Base-by-base conservation (phyloP, 2,888 invertebrate species). In the Mesorhabditis sp. region DNA sequence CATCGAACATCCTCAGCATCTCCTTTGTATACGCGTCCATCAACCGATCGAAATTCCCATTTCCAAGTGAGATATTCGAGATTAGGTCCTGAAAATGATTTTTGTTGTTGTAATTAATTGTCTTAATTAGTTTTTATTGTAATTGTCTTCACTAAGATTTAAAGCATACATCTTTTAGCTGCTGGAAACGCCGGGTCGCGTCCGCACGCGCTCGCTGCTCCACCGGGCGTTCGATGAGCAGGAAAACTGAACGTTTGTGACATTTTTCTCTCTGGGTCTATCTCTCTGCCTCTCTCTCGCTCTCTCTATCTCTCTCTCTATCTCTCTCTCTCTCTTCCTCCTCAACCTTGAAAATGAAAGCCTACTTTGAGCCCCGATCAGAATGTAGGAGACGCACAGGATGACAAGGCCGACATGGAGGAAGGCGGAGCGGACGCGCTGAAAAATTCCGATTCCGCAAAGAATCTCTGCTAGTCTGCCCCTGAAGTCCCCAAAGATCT, bases 371-470 rank as follows among this genome's bases (percentile, higher is more conserved):
- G 77, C 77, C 13, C 79, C 79, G 42, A 75, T 68, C 10, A 79
- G 62, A 41, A 77, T 74, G 67, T 79, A 79, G 0, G 68, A 67
- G 13, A 75, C 70, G 45, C 77, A 79, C 6, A 70, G 67, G 43
- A 72, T 43, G 0, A 79, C 67, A 0, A 79, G 70, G 4, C 77
- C 79, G 5, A 76, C 70, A 69, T 79, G 79, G 13, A 79, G 71
- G 42, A 74, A 71, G 4, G 75, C 62, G 4, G 79, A 66, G 4
- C 79, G 75, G 4, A 78, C 69, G 15, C 72, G 71, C 79, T 79
- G 72, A 43, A 76, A 74, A 41, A 63, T 28, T 28, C 28, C 28
- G 28, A 28, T 28, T 28, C 28, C 28, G 28, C 28, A 28, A 28
- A 28, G 28, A 28, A 28, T 28, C 28, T 28, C 28, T 28, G 28